A percentile compares a stretch with the other conserved stretches of the same genome.
Evolutionary conservation across 2,888 invertebrate genomes (phyloP).

Genomic region (Leptogaster cylindrica): DNA sequence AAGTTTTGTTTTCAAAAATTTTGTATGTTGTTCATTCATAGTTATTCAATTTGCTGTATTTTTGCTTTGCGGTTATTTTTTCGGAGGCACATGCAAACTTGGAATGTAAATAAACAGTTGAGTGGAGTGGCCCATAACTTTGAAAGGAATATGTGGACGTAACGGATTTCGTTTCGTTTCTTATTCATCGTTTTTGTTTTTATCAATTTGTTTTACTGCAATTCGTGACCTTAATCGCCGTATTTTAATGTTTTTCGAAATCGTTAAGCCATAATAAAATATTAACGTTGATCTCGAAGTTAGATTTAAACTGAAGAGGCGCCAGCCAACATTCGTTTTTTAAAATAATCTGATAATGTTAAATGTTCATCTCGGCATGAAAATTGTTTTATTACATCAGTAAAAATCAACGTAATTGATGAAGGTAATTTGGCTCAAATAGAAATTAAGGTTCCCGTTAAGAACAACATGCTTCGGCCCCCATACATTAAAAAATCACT

Average conservation of each 20-base stretch:
- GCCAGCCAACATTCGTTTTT: neutral
- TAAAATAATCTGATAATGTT: neutral
- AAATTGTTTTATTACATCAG: constrained; percentile 21
- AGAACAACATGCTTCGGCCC: neutral
- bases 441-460: constrained; percentile 12
- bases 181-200: no score
- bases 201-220: constrained; percentile 21
- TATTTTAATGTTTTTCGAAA: constrained; percentile 25
- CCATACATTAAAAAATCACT: constrained; percentile 4
- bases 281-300: neutral
- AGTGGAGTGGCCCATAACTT: no score
- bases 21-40: no score
- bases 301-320: neutral
- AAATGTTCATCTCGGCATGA: constrained; percentile 10
- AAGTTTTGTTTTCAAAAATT: no score
- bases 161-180: no score
- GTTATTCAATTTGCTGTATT: no score
- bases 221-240: constrained; percentile 19
- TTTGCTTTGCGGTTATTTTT: no score
- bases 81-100: no score
- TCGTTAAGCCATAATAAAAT: constrained; percentile 28
- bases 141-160: no score
- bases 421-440: constrained; percentile 21
- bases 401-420: constrained; percentile 3
- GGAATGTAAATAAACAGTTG: no score